phyloP scores from a whole-genome alignment of 2,797 vertebrate species.

The Tiaroga cobitis region DNA sequence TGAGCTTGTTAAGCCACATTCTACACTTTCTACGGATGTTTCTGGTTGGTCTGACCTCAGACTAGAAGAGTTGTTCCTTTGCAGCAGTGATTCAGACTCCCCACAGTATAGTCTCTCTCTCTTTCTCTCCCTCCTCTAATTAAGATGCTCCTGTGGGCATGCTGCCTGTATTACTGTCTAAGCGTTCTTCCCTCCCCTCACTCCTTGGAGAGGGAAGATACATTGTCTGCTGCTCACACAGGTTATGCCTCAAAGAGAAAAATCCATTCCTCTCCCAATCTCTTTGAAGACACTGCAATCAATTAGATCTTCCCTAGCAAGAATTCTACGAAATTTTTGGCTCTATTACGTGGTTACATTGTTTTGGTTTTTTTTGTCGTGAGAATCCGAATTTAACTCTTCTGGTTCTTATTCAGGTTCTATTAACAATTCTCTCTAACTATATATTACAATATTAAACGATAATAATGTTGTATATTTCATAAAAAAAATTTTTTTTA shows the following conservation, averaged over 20 bases:
- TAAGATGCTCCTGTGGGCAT: constrained; percentile 48
- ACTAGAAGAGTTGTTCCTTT: constrained; percentile 14
- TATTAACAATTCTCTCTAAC: not conserved
- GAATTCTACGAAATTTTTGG: constrained; percentile 52
- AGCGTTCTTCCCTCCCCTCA: constrained; percentile 10
- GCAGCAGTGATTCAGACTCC: constrained; percentile 26
- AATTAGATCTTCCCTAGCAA: constrained; percentile 41
- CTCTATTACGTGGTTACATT: constrained; percentile 50
- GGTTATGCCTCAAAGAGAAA: constrained; percentile 15
- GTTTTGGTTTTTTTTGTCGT: constrained; percentile 64
- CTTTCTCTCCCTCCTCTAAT: constrained; percentile 37
- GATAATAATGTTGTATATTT: not conserved
- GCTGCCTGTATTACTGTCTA: constrained; percentile 19
- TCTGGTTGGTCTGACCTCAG: constrained; percentile 21
- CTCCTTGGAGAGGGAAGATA: constrained; percentile 21
- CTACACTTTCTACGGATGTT: constrained; percentile 1
- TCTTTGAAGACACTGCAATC: constrained; percentile 60
- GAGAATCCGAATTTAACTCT: not conserved
- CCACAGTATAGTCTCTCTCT: constrained; percentile 17
- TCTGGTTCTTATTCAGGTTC: not conserved
- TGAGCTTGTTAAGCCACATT: constrained; percentile 15
- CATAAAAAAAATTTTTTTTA: not conserved
- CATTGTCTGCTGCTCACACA: constrained; percentile 32
- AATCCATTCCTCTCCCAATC: constrained; percentile 39
- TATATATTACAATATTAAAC: not conserved